These are phyloP conservation scores for Heliconius aoede DNA, from an alignment of 2,888 invertebrate genomes.

Conservation along the genomic window DNA sequence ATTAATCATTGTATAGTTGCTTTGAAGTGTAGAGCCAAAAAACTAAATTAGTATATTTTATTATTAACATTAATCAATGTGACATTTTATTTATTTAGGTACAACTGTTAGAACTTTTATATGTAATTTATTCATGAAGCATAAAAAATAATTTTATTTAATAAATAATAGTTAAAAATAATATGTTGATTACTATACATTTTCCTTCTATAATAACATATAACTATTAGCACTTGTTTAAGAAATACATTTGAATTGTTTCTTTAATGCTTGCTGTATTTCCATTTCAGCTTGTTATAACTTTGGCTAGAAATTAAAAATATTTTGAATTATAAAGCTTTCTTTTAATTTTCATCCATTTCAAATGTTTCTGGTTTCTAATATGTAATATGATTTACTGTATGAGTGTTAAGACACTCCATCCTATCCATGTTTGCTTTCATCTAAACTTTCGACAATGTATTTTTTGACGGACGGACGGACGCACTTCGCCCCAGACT, in stretches of 20 bases:
- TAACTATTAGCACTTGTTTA: neutral
- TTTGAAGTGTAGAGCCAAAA: neutral
- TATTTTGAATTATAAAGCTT: neutral
- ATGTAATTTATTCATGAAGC: neutral
- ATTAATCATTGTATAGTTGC: neutral
- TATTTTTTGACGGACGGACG: no score
- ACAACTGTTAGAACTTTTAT: neutral
- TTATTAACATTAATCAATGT: neutral
- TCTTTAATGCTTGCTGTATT: neutral
- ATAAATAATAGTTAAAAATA: neutral
- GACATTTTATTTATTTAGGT: neutral
- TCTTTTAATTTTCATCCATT: neutral
- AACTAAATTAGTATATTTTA: neutral
- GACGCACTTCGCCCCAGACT: no score
- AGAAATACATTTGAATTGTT: neutral
- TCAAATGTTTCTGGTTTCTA: no score
- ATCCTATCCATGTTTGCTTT: no score
- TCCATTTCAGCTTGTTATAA: neutral
- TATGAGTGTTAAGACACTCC: no score
- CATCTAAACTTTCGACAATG: no score
- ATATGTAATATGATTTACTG: no score
- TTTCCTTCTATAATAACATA: neutral
- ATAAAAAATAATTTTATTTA: neutral
- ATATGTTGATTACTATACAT: neutral
- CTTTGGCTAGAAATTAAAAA: conserved; percentile 5